Evolutionary conservation across 2,888 invertebrate genomes (phyloP).

Genomic region (Apamea anceps): DNA sequence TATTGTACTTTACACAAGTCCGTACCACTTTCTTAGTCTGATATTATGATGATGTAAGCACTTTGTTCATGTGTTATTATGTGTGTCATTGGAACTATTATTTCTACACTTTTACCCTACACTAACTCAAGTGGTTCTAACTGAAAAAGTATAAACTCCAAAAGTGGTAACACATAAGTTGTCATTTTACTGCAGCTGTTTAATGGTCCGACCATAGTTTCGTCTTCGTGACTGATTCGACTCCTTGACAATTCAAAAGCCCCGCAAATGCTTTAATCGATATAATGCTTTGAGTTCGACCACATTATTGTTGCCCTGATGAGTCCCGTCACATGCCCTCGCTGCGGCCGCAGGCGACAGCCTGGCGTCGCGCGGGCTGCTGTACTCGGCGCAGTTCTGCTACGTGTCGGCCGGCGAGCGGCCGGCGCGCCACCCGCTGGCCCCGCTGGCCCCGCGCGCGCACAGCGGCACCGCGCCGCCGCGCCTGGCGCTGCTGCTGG

Average conservation of each 20-base stretch:
- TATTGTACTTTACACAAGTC: too few species aligned
- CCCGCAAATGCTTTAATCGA: not conserved
- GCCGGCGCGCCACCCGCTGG: slow-evolving; percentile 86
- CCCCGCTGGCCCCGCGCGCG: slow-evolving; percentile 78
- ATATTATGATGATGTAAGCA: too few species aligned
- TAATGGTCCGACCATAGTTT: not conserved
- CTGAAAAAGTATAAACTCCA: too few species aligned
- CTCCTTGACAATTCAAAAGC: not conserved
- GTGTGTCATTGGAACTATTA: too few species aligned
- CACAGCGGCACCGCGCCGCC: slow-evolving; percentile 74
- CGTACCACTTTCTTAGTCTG: too few species aligned
- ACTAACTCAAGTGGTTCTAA: too few species aligned
- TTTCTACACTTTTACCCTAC: too few species aligned
- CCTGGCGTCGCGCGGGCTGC: slow-evolving; percentile 75
- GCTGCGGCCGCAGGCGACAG: slow-evolving; percentile 91
- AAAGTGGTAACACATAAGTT: too few species aligned
- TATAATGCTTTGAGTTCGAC: not conserved
- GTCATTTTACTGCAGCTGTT: not conserved
- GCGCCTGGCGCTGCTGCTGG: slow-evolving; percentile 95
- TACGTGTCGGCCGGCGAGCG: slow-evolving; percentile 94
- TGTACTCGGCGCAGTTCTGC: slow-evolving; percentile 37
- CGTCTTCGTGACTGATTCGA: not conserved
- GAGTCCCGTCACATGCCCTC: too few species aligned
- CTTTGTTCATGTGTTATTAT: too few species aligned
- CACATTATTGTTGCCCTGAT: not conserved